Base-by-base conservation (phyloP, 2,888 invertebrate species). In the Tholera decimalis region DNA sequence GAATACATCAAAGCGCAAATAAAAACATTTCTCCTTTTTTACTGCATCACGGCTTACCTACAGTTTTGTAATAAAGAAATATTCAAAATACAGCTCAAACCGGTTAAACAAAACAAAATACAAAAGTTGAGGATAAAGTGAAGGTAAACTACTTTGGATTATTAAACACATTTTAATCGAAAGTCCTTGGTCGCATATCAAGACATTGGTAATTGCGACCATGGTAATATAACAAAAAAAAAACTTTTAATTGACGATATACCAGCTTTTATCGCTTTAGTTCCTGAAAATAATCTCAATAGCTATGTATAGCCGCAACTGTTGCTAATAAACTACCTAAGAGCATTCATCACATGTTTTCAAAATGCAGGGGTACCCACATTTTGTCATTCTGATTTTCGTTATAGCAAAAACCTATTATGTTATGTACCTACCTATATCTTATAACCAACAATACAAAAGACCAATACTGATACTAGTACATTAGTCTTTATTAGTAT, bases 121-220 rank as follows among this genome's bases (percentile, higher is more conserved):
- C n/a, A n/a, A n/a, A n/a, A n/a, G n/a, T 24, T 67, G 51, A 67
- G 50, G 28, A 54, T 30, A 53, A 49, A 24, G 11, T 39, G 24
- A 39, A 39, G n/a, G 39, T 35, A n/a, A n/a, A n/a, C 22, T 37
- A 22, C 8, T 2, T 30, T 30, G n/a, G n/a, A n/a, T n/a, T n/a
- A n/a, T n/a, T n/a, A n/a, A n/a, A n/a, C 24, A 6, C n/a, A 22
- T 24, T 61, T 46, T 22, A 5, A 11, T 22, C 7, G 28, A 15
- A 4, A 24, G n/a, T 1, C 41, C 58, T 66, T 54, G 47, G 5
- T 8, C n/a, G 0, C 37, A 15, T 3, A 20, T 41, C 26, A 7
- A 22, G 22, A n/a, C 15, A 13, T 8, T 6, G 15, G 13, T 8
- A 22, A 20, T n/a, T 22, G 13, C 13, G 35, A 24, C 49, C 46